Conservation (phyloP, 2,797 vertebrate species). For the Galaxias olidus region DNA sequence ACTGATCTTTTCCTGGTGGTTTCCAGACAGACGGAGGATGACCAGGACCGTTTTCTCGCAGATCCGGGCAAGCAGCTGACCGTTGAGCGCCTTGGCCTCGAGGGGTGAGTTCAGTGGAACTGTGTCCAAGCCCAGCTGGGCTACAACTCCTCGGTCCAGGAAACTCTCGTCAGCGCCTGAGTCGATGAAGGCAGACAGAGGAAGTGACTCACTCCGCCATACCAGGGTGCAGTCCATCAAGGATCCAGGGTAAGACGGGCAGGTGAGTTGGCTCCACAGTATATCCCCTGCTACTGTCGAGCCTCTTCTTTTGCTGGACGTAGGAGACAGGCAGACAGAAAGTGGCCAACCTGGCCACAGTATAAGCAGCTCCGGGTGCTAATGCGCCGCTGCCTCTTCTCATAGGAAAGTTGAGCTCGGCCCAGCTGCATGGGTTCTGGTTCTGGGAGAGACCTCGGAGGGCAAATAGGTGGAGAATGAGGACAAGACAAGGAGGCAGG, state of each 20-base stretch:
- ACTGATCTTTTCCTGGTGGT: background rate
- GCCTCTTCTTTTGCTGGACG: background rate
- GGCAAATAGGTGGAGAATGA: background rate
- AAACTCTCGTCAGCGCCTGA: constrained; percentile 12
- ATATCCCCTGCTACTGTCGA: background rate
- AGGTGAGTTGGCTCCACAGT: constrained; percentile 4
- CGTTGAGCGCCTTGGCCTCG: background rate
- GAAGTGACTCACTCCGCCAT: background rate
- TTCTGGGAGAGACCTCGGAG: background rate
- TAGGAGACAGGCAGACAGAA: background rate
- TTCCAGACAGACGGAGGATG: background rate
- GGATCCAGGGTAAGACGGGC: background rate
- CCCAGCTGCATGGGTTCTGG: constrained; percentile 4
- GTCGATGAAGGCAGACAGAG: background rate
- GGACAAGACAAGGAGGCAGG: background rate
- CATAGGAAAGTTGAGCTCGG: background rate
- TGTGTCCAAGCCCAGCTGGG: too few species aligned
- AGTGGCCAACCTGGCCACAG: constrained; percentile 2
- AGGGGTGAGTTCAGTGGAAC: background rate
- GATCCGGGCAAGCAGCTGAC: background rate
- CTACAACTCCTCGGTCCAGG: background rate
- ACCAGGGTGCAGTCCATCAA: background rate
- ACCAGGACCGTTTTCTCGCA: background rate
- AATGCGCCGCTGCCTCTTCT: background rate
- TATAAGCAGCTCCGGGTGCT: constrained; percentile 1